A percentile compares a stretch with the other conserved stretches of the same genome.
Evolutionary conservation across 1,140 invertebrate genomes (phyloP).

Genomic region (Caenorhabditis remanei): DNA sequence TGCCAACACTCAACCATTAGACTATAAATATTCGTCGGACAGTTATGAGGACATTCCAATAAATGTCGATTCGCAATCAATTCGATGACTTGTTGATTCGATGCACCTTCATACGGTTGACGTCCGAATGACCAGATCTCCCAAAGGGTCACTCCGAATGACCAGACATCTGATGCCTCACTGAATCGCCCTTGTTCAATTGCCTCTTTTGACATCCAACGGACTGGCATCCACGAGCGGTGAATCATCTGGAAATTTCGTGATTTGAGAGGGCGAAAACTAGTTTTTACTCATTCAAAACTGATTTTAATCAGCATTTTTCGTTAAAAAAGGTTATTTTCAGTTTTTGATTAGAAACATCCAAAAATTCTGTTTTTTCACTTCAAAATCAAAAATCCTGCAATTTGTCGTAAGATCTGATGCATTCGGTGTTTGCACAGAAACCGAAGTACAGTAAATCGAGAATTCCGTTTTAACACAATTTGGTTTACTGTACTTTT

Average conservation of each 20-base stretch:
- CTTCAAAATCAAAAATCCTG: too few relatives aligned
- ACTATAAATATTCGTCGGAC: constrained; percentile 85
- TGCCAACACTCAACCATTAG: constrained; percentile 98
- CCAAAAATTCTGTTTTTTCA: too few relatives aligned
- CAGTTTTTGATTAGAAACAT: too few relatives aligned
- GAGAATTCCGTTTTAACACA: too few relatives aligned
- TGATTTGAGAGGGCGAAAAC: constrained; percentile 1
- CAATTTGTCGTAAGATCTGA: too few relatives aligned
- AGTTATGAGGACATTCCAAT: constrained; percentile 91
- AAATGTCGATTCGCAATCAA: constrained; percentile 88
- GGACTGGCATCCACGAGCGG: constrained; percentile 62
- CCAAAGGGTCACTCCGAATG: constrained; percentile 77
- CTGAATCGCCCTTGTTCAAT: constrained; percentile 71
- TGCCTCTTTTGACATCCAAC: constrained; percentile 77
- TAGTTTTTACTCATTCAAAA: too few relatives aligned
- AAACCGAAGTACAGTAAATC: too few relatives aligned
- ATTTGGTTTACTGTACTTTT: background rate
- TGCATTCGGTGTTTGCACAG: too few relatives aligned
- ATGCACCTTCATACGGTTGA: constrained; percentile 93
- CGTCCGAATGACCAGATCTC: constrained; percentile 84
- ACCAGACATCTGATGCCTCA: constrained; percentile 76
- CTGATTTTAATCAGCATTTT: too few relatives aligned
- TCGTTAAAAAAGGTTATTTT: too few relatives aligned
- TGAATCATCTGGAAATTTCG: constrained; percentile 59
- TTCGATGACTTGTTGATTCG: constrained; percentile 96